Base-by-base conservation (phyloP, 2,113 vertebrate genomes). In the Atrichornis clamosus region DNA sequence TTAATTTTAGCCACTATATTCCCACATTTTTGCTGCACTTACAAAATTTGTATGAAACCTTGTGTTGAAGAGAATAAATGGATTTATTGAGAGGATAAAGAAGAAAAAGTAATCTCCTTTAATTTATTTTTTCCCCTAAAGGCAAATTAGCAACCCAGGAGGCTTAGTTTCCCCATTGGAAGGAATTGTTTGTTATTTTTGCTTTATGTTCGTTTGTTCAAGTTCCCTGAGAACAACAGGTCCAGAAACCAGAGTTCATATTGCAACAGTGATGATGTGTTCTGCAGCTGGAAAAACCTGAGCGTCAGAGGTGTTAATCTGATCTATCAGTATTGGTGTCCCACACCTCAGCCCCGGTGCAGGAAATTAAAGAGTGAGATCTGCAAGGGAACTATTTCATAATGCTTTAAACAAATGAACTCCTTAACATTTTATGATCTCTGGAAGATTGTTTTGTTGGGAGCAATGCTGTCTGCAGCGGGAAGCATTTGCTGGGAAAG, bases 401-500 rank as follows among this genome's bases (percentile, higher is more conserved):
- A 95, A 96, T 94, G 93, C 93, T 97, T 97, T 97, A 97, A 97
- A 97, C 97, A 97, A 97, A 97, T 95, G 97, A 97, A 96, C 97
- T 97, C 93, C 96, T 97, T 96, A 97, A 97, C 97, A 96, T 82
- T 95, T 87, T 65, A 53, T 78, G 87, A 96, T 97, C 94, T 91
- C 80, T 63, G 85, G 79, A 8, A 44, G 93, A 96, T 96, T 96
- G 97, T 91, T 96, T 95, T 93, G 95, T 95, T 96, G 96, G 93
- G 39, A 15, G 94, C 90, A 62, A 35, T 14, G n/a, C 87, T 69
- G 89, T 17, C 81, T 86, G 84, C 69, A 24, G 76, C 24, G 83
- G 17, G 13, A 83, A 68, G 49, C 7, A 0, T 72, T 94, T 82
- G 82, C 92, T 91, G 78, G 37, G 30, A 24, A 69, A 93, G 70